Base-by-base conservation (phyloP, 1,140 invertebrate species). In the Protaetia brevitarsis region DNA sequence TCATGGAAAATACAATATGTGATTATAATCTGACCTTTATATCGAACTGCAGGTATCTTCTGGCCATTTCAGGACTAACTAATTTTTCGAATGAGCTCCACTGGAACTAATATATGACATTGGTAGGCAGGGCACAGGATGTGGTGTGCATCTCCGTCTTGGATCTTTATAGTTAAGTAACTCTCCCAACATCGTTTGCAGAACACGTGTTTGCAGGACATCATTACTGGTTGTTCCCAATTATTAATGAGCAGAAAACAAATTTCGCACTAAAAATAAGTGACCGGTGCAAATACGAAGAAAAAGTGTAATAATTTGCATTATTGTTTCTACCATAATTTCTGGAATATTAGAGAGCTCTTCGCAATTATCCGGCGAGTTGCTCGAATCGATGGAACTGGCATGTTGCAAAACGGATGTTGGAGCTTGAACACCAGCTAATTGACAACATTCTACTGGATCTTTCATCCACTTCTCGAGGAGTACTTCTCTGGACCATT, bases 381-480 rank as follows among this genome's bases (percentile, higher is more conserved):
- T 72, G 60, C 69, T 76, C 0, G 75, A 75, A n/a, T 78, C 77
- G 23, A 76, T 69, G 13, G 76, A 75, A 16, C 71, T 71, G 23
- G 69, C 74, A 27, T 79, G 74, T 63, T 78, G 73, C 21, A 82
- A 78, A 37, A 79, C 81, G 67, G 80, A 80, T 2, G 81, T 69
- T 29, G 87, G 88, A 8, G 86, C 82, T 64, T 85, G 84, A 19
- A 89, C 86, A 19, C 88, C 88, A 62, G 86, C 88, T 68, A 83
- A 80, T 73, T 87, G 83, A 77, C 88, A 90, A 74, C 88, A 89
- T 30, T 82, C 79, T 0, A 85, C 78, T 0, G 88, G 82, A 72
- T 90, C 86, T 68, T 81, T 82, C 82, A 89, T 88, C 89, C 89
- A 90, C 62, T 86, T 83, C 73, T 90, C 88, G 34, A 89, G 76